Evolutionary conservation across 2,888 invertebrate species (phyloP).

Genomic region (Biston betularia): DNA sequence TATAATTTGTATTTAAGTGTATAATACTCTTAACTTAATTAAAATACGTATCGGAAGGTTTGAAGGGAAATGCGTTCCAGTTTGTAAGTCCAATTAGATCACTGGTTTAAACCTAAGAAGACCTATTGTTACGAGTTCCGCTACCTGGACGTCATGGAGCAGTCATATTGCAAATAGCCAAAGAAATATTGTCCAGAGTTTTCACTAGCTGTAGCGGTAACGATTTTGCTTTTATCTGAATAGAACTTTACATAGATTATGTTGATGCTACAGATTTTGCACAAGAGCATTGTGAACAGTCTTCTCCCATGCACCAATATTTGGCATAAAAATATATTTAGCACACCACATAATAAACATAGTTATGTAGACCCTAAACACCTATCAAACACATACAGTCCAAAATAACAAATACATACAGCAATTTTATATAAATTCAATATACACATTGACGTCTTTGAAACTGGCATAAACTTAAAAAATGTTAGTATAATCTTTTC

Average conservation of each 20-base stretch:
- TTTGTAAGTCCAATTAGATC: no score
- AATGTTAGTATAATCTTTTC: slow-evolving; percentile 2
- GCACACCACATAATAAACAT: slow-evolving; percentile 1
- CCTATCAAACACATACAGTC: not conserved
- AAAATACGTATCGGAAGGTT: no score
- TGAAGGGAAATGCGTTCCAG: no score
- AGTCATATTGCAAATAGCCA: no score
- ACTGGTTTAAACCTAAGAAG: no score
- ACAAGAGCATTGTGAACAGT: not conserved
- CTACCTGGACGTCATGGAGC: no score
- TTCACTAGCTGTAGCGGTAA: no score
- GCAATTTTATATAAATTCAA: slow-evolving; percentile 1
- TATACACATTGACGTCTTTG: slow-evolving; percentile 5
- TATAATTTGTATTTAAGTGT: no score
- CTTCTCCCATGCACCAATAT: slow-evolving; percentile 11
- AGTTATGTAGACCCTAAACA: slow-evolving; percentile 1
- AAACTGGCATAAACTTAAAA: slow-evolving; percentile 4
- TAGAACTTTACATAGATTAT: not conserved
- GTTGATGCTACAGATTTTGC: not conserved
- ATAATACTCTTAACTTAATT: no score
- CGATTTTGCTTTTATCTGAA: not conserved
- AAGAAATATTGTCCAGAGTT: no score
- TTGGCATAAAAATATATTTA: slow-evolving; percentile 9
- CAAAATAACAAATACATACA: not conserved
- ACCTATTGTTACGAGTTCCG: no score